Evolutionary conservation across 64 coral and sea anemone genomes (phyloP), one percentile per base, ranked within the genome.

Genomic region (Exaiptasia diaphana): DNA sequence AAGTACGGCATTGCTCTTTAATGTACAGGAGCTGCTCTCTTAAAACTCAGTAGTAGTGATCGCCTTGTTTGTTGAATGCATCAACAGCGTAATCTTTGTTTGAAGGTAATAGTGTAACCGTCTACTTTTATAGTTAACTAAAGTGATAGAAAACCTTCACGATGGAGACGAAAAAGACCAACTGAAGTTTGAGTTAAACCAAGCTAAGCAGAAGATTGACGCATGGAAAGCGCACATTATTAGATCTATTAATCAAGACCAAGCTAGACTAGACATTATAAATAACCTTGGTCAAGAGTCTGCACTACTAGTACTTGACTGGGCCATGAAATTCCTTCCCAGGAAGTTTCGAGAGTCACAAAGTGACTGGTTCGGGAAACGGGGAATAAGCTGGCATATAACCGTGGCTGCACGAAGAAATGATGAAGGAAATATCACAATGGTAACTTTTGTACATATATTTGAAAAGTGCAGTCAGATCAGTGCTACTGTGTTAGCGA

Each of bases 211-310:
- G 3, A 65, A 65, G 38, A 37, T 65, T 8, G 31, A 65, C 13
- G 61, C 27, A 65, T 65, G 61, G 61, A 65, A 65, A 65, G 61
- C 72, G 24, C 83, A 76, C 31, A 69, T 77, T 38, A 57, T 84
- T 12, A n/a, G 67, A 34, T 68, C 35, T 21, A 50, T 68, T 18
- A 82, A 68, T 32, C 75, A 78, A 60, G 75, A 60, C 39, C 23
- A 58, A 35, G 75, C 61, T 35, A 37, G 31, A 52, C 20, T 78
- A 23, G 75, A 78, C 6, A 41, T 69, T 21, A 12, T 82, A 34
- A 42, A 82, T 8, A 70, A 50, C 14, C 61, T 82, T 4, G 46
- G 31, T 54, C 24, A 64, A 69, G 22, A 24, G 33, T 82, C 64
- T 53, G 79, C 59, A 21, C 56, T 67, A 13, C 32, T 82, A 24